Conservation (phyloP, 2,113 vertebrate genomes). For the Baryphthengus martii region DNA sequence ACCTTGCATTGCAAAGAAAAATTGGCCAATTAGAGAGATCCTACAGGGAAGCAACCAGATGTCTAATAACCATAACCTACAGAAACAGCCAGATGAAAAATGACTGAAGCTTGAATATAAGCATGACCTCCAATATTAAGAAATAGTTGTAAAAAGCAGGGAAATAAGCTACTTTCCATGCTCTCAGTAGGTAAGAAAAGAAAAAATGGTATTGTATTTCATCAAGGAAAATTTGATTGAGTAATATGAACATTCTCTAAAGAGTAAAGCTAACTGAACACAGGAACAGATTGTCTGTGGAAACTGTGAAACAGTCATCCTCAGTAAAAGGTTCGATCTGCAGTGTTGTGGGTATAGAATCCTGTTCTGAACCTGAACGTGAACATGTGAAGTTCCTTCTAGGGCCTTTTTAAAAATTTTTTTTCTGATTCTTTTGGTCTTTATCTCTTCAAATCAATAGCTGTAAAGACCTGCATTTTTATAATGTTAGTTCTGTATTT, state of each 20-base stretch:
- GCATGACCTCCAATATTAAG: background rate
- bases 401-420: background rate
- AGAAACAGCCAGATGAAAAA: background rate
- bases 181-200: background rate
- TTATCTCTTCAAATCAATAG: background rate
- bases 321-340: background rate
- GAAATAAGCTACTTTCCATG: background rate
- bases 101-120: background rate
- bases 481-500: background rate
- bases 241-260: background rate
- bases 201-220: background rate
- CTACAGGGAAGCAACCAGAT: background rate
- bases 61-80: background rate
- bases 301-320: background rate
- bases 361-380: background rate
- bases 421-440: background rate
- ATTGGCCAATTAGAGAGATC: background rate
- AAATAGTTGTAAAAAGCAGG: background rate
- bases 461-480: background rate
- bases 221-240: background rate
- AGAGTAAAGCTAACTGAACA: background rate
- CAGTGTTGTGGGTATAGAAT: background rate
- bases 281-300: background rate
- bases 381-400: background rate
- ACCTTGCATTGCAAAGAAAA: background rate